These are phyloP conservation scores for Brassicogethes aeneus DNA, from an alignment of 2,888 invertebrate species.

Conservation along the genomic window DNA sequence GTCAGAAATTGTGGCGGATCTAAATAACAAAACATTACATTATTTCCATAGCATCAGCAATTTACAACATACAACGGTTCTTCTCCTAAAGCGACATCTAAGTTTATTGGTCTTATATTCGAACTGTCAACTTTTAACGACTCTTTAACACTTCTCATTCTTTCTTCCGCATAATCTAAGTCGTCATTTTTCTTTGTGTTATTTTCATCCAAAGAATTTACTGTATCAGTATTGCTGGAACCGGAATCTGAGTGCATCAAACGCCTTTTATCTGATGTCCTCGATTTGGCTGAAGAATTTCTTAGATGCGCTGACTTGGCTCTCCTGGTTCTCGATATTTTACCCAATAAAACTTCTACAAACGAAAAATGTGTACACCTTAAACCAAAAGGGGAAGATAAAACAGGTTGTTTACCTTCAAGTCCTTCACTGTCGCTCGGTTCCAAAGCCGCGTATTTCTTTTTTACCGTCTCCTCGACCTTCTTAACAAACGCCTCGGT, in stretches of 20 bases:
- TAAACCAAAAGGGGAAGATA: no score
- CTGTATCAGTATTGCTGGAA: slow-evolving; percentile 36
- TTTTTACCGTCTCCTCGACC: slow-evolving; percentile 35
- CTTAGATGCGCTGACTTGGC: slow-evolving; percentile 53
- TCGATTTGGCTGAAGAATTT: slow-evolving; percentile 31
- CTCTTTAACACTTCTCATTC: slow-evolving; percentile 32
- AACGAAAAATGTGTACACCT: no score
- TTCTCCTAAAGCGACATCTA: slow-evolving; percentile 30
- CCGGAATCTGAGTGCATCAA: slow-evolving; percentile 29
- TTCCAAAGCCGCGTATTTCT: slow-evolving; percentile 41
- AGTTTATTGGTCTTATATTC: slow-evolving; percentile 29
- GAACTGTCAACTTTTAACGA: slow-evolving; percentile 23
- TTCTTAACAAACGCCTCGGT: slow-evolving; percentile 36
- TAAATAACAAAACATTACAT: slow-evolving; percentile 10
- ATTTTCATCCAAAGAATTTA: slow-evolving; percentile 10
- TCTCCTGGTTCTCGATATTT: slow-evolving; percentile 56
- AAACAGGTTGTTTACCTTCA: slow-evolving; percentile 38
- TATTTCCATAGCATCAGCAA: not conserved
- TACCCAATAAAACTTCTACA: slow-evolving; percentile 44
- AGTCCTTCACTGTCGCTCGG: slow-evolving; percentile 59
- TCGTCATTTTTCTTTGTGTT: no score
- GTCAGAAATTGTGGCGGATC: slow-evolving; percentile 18
- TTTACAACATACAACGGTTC: slow-evolving; percentile 26
- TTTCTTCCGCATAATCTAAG: slow-evolving; percentile 32
- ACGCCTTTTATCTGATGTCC: slow-evolving; percentile 30